A percentile compares a stretch with the other conserved stretches of the same genome.
Evolutionary conservation across 2,797 vertebrate species (phyloP).

Genomic region (Hippopotamyrus pictus): DNA sequence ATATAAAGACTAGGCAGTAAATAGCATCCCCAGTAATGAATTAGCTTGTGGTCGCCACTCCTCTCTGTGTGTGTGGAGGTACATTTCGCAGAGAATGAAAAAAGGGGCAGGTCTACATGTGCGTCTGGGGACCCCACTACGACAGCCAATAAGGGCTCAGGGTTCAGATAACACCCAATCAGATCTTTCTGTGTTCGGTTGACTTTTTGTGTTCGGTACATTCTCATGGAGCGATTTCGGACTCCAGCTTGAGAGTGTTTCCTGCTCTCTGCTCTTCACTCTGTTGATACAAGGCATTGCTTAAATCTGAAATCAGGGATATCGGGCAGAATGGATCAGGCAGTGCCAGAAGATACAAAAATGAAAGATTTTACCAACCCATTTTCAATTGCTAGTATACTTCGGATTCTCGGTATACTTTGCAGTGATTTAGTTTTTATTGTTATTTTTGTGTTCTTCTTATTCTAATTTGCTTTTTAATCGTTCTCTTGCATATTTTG

Average conservation of each 20-base stretch:
- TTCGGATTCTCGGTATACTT: not conserved
- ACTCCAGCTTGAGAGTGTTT: conserved; percentile 9
- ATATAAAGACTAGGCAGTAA: conserved; percentile 51
- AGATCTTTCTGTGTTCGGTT: not conserved
- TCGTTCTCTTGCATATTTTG: not conserved
- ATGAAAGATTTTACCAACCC: not conserved
- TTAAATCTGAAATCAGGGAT: not conserved
- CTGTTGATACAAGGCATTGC: conserved; percentile 7
- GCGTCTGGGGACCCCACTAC: not conserved
- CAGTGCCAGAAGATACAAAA: not conserved
- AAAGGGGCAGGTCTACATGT: not conserved
- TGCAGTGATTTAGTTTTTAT: not conserved
- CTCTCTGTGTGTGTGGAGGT: conserved; percentile 23
- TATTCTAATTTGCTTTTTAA: not conserved
- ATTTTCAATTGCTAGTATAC: not conserved
- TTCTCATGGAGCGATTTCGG: conserved; percentile 8
- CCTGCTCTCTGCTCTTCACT: conserved; percentile 8
- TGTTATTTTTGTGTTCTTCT: not conserved
- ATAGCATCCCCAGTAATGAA: conserved; percentile 47
- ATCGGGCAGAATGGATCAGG: not conserved
- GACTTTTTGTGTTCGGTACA: not conserved
- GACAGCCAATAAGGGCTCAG: conserved; percentile 29
- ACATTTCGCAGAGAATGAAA: not conserved
- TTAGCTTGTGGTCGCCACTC: conserved; percentile 48
- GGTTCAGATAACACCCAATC: conserved; percentile 33